phyloP scores from a whole-genome alignment of 2,113 vertebrate species.

The Anas platyrhynchos region DNA sequence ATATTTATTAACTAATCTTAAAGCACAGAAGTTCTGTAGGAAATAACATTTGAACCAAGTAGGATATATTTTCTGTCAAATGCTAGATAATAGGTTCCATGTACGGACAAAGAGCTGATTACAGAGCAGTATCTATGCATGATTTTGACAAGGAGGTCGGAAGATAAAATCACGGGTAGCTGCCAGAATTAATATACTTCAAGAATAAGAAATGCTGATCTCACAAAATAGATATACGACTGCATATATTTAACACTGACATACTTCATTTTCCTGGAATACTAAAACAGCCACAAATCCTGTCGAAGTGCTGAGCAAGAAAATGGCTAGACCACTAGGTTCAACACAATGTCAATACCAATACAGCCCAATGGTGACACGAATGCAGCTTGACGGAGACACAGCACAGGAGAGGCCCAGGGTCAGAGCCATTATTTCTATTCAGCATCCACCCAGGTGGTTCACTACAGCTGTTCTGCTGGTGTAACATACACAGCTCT shows the following conservation, averaged over 20 bases:
- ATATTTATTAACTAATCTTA: constrained; percentile 31
- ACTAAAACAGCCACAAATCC: neutral
- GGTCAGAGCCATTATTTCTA: neutral
- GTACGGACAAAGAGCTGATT: neutral
- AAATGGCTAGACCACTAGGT: neutral
- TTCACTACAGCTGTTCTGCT: neutral
- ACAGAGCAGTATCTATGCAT: neutral
- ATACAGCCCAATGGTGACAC: neutral
- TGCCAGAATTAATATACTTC: neutral
- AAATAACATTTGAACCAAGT: neutral
- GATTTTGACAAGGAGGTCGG: neutral
- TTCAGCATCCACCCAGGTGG: neutral
- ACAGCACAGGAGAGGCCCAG: neutral
- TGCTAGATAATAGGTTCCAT: neutral
- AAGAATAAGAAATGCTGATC: constrained; percentile 4
- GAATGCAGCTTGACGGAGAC: neutral
- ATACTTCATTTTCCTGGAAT: neutral
- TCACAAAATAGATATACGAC: neutral
- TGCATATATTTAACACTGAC: neutral
- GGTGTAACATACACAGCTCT: neutral
- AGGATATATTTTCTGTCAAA: neutral
- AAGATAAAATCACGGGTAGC: neutral
- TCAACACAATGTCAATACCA: accelerated
- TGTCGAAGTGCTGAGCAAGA: neutral
- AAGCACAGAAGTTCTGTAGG: neutral